phyloP scores from a whole-genome alignment of 37 sponge, comb jelly and placozoan species.

The Aplysina aerophoba region DNA sequence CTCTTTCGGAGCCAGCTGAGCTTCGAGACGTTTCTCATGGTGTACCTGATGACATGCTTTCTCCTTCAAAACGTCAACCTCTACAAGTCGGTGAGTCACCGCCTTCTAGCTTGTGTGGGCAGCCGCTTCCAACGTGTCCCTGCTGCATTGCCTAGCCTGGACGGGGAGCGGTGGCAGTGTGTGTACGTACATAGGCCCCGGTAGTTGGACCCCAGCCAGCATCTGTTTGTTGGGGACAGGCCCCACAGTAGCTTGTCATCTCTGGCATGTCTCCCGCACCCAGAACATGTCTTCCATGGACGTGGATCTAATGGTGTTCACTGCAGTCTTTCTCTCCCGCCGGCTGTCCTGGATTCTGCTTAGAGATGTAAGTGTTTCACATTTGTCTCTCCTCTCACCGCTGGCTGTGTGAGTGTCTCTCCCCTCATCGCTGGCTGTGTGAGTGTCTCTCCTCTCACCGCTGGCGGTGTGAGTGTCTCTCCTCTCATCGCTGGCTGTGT shows the following conservation, averaged over 20 bases:
- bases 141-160: no score
- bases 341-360: slow-evolving; percentile 45
- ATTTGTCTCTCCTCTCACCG: neutral
- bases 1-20: slow-evolving; percentile 43
- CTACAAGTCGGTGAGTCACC: slow-evolving; percentile 67
- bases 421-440: neutral
- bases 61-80: slow-evolving; percentile 76
- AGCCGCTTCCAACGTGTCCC: no score
- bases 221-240: no score
- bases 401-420: neutral
- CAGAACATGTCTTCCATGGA: slow-evolving; percentile 72
- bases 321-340: slow-evolving; percentile 54
- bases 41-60: slow-evolving; percentile 56
- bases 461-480: slow-evolving; percentile 2
- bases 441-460: neutral
- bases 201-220: no score
- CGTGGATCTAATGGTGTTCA: slow-evolving; percentile 60
- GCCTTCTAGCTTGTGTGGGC: neutral
- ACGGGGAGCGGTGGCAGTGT: no score
- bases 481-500: neutral
- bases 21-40: slow-evolving; percentile 70
- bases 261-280: neutral
- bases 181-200: no score
- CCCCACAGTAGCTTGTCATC: no score
- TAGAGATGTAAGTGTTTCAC: neutral